Conservation (phyloP, 2,797 vertebrate species). For the Mus caroli region DNA sequence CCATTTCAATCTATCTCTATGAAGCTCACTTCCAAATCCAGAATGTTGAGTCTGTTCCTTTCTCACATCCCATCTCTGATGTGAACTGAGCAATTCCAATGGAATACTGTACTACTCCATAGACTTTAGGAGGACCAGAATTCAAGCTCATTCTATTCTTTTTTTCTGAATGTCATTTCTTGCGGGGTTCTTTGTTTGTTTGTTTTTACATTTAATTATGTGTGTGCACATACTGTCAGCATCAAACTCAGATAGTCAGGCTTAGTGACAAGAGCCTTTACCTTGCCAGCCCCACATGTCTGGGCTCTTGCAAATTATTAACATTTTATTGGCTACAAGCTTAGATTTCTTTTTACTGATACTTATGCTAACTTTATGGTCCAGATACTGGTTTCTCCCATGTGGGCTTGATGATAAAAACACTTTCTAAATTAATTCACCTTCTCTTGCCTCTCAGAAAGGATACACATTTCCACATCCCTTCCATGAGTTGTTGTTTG, state of each 20-base stretch:
- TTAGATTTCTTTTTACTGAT: slow-evolving; percentile 29
- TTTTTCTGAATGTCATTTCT: slow-evolving; percentile 27
- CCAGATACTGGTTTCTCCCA: not conserved
- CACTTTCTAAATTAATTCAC: slow-evolving; percentile 13
- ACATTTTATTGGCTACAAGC: not conserved
- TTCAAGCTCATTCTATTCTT: not conserved
- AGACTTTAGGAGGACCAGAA: slow-evolving; percentile 22
- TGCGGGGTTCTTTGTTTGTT: not conserved
- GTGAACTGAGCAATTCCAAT: not conserved
- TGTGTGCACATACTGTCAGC: too few relatives aligned
- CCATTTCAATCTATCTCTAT: slow-evolving; percentile 23
- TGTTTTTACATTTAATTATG: not conserved
- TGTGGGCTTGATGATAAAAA: slow-evolving; percentile 43
- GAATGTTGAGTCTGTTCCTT: not conserved
- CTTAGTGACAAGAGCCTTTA: not conserved
- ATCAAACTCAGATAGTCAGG: not conserved
- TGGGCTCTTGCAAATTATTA: slow-evolving; percentile 16
- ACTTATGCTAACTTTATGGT: not conserved
- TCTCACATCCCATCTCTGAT: slow-evolving; percentile 9
- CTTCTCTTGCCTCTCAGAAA: not conserved
- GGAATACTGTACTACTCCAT: not conserved
- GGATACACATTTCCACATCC: not conserved
- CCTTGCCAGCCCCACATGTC: not conserved
- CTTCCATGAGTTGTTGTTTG: not conserved
- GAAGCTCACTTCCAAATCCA: not conserved